phyloP scores from a whole-genome alignment of 2,888 invertebrate species.

The Tetranychus truncatus region DNA sequence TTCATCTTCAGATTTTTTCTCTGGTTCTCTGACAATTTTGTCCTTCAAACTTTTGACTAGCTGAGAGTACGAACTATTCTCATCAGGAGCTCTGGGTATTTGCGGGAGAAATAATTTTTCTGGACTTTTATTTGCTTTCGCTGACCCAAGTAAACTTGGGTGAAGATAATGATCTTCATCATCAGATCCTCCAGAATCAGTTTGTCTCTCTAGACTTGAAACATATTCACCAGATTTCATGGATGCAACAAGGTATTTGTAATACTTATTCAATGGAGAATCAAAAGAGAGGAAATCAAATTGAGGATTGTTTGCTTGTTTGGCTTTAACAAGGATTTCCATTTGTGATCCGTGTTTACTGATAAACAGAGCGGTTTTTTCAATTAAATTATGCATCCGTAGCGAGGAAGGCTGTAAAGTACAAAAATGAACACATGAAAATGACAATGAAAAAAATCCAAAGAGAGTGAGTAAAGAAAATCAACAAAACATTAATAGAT shows the following conservation, averaged over 20 bases:
- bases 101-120: constrained; percentile 18
- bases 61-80: constrained; percentile 66
- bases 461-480: background rate
- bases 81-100: constrained; percentile 17
- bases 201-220: constrained; percentile 36
- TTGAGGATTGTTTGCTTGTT: constrained; percentile 77
- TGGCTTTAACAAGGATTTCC: constrained; percentile 95
- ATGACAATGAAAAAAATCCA: background rate
- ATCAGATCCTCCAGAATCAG: constrained; percentile 25
- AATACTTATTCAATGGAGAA: constrained; percentile 65
- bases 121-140: constrained; percentile 18
- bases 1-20: constrained; percentile 5
- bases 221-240: constrained; percentile 34
- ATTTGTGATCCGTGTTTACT: constrained; percentile 76
- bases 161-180: constrained; percentile 48
- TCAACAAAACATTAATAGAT: too few species aligned
- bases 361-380: constrained; percentile 51
- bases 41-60: constrained; percentile 68
- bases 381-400: constrained; percentile 79
- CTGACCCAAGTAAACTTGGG: constrained; percentile 45
- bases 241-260: constrained; percentile 44
- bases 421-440: background rate
- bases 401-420: constrained; percentile 54
- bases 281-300: constrained; percentile 82
- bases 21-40: constrained; percentile 29